Conservation (phyloP, 2,113 vertebrate species). For the Apus apus region DNA sequence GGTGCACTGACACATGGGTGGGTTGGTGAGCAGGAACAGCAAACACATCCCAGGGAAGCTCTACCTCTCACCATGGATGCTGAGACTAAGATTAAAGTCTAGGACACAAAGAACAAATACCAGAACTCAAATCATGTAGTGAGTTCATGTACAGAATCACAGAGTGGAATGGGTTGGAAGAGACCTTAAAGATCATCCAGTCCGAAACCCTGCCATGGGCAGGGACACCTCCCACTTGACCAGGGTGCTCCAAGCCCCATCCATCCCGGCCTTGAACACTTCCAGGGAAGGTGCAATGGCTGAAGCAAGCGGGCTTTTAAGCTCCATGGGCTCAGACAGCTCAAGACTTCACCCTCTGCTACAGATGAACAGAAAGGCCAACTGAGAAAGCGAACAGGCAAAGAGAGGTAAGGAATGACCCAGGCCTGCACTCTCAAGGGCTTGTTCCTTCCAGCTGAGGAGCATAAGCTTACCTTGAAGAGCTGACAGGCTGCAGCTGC, state of each 20-base stretch:
- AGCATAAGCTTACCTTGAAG: constrained; percentile 80
- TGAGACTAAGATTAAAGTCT: not conserved
- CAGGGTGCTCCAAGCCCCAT: no score
- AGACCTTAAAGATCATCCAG: no score
- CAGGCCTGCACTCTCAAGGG: not conserved
- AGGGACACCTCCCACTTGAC: no score
- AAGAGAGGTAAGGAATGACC: fast-evolving
- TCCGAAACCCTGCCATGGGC: no score
- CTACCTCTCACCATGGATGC: fast-evolving
- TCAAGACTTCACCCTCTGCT: not conserved
- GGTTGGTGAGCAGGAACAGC: not conserved
- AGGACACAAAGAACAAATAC: not conserved
- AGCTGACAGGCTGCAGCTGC: constrained; percentile 91
- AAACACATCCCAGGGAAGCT: not conserved
- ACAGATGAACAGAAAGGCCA: not conserved
- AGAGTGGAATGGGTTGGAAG: no score
- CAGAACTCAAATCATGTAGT: not conserved
- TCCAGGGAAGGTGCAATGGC: not conserved
- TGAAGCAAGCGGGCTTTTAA: not conserved
- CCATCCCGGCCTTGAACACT: no score
- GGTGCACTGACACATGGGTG: not conserved
- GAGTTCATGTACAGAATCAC: not conserved
- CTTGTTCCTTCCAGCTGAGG: not conserved
- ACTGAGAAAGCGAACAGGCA: not conserved
- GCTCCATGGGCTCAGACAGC: not conserved